Evolutionary conservation across 1,140 invertebrate species (phyloP).

Genomic region (Trissolcus basalis): DNA sequence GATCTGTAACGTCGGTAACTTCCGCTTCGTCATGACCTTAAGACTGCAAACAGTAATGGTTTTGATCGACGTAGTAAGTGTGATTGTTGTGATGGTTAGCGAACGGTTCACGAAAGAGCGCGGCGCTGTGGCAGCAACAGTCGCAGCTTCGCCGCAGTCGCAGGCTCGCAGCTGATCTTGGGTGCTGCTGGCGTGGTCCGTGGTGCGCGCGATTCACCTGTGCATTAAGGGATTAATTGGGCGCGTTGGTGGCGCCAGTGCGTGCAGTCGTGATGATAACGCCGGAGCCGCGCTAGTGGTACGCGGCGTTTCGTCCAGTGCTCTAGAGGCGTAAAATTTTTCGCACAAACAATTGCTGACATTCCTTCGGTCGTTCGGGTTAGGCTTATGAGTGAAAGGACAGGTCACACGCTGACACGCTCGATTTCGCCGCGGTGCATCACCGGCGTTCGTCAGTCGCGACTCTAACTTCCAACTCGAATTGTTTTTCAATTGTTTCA

Average conservation of each 20-base stretch:
- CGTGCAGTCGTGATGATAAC: slow-evolving; percentile 19
- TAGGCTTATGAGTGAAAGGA: slow-evolving; percentile 22
- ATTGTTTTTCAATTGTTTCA: slow-evolving; percentile 8
- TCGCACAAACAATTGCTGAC: slow-evolving; percentile 1
- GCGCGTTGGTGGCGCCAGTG: slow-evolving; percentile 45
- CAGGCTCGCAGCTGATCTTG: slow-evolving; percentile 69
- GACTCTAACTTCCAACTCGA: neutral
- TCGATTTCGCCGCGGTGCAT: slow-evolving; percentile 13
- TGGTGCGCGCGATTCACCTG: slow-evolving; percentile 46
- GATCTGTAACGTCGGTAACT: too few species aligned
- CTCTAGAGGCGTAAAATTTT: slow-evolving; percentile 3
- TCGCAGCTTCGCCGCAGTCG: slow-evolving; percentile 28
- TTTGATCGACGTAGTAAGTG: too few species aligned
- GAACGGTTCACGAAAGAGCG: neutral
- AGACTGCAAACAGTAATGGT: too few species aligned
- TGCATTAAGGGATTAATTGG: slow-evolving; percentile 23
- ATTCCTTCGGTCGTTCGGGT: slow-evolving; percentile 18
- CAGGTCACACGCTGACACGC: slow-evolving; percentile 19
- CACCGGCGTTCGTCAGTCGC: slow-evolving; percentile 31
- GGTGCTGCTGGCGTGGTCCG: slow-evolving; percentile 22
- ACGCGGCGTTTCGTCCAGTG: slow-evolving; percentile 42
- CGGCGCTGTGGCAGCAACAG: too few species aligned
- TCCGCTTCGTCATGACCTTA: too few species aligned
- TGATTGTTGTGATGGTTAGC: neutral
- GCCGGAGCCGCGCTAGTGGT: slow-evolving; percentile 15